Conservation (phyloP, 2,113 vertebrate genomes). For the Sander lucioperca region DNA sequence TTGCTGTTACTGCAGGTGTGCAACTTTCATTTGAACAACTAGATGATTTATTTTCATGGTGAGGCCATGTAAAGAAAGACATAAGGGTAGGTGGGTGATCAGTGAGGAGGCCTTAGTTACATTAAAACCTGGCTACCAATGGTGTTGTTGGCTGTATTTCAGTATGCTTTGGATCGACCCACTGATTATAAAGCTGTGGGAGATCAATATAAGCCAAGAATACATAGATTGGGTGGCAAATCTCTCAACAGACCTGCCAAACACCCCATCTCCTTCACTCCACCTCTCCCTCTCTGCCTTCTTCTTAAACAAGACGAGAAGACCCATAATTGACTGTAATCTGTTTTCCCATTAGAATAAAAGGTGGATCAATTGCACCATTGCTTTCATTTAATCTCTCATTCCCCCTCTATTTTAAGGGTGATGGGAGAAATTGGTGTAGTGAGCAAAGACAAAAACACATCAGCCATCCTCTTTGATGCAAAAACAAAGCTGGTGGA, state of each 20-base stretch:
- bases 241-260: conserved; percentile 63
- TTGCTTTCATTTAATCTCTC: conserved; percentile 70
- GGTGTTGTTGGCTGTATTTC: conserved; percentile 60
- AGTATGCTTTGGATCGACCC: conserved; percentile 63
- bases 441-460: conserved; percentile 49
- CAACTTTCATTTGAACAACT: conserved; percentile 1
- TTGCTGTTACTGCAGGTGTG: conserved; percentile 8
- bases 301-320: conserved; percentile 70
- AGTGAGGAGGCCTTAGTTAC: conserved; percentile 29
- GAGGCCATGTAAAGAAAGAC: background rate
- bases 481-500: conserved; percentile 44
- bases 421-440: conserved; percentile 42
- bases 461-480: conserved; percentile 47
- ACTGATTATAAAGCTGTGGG: conserved; percentile 71
- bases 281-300: conserved; percentile 37
- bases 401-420: conserved; percentile 53
- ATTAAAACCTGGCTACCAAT: conserved; percentile 65
- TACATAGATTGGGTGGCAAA: conserved; percentile 78
- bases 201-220: conserved; percentile 78
- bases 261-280: conserved; percentile 48
- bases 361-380: conserved; percentile 73
- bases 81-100: background rate
- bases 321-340: conserved; percentile 67
- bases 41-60: conserved; percentile 4
- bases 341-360: conserved; percentile 75